Evolutionary conservation across 2,888 invertebrate species (phyloP).

Genomic region (Coleophora deauratella): DNA sequence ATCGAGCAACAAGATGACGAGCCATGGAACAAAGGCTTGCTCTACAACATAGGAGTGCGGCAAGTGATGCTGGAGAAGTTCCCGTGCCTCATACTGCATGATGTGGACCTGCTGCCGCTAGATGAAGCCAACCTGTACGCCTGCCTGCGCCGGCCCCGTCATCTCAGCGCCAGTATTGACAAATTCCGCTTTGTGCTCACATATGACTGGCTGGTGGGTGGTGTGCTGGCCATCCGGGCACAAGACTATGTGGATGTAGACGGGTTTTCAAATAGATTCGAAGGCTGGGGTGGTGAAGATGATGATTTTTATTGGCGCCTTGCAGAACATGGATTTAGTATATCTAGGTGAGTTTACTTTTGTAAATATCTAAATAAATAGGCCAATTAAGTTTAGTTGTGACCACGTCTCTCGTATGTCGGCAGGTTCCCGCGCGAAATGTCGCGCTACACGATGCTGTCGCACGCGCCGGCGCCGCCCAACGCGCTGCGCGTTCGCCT

Average conservation of each 20-base stretch:
- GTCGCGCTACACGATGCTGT: slow-evolving; percentile 57
- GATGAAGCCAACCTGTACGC: slow-evolving; percentile 88
- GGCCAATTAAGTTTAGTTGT: no score
- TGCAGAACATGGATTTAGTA: slow-evolving; percentile 24
- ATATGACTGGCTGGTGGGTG: slow-evolving; percentile 45
- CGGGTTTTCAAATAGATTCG: slow-evolving; percentile 56
- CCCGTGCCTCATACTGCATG: slow-evolving; percentile 91
- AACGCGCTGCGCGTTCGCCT: slow-evolving; percentile 34
- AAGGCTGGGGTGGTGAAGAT: slow-evolving; percentile 66
- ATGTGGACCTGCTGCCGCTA: slow-evolving; percentile 90
- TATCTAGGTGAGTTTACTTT: slow-evolving; percentile 35
- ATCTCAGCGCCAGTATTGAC: slow-evolving; percentile 92
- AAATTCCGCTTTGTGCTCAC: slow-evolving; percentile 68
- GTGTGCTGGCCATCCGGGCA: slow-evolving; percentile 46
- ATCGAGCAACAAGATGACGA: slow-evolving; percentile 86
- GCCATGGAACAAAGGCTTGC: slow-evolving; percentile 89
- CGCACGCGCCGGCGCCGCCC: slow-evolving; percentile 38
- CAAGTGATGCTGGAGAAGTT: slow-evolving; percentile 81
- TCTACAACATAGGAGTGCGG: slow-evolving; percentile 89
- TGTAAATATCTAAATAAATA: no score
- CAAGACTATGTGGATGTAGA: slow-evolving; percentile 44
- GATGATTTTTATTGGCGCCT: slow-evolving; percentile 52
- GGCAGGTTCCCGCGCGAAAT: slow-evolving; percentile 43
- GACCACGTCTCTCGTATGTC: no score
- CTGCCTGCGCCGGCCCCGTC: slow-evolving; percentile 84